Base-by-base conservation (phyloP, 2,113 vertebrate species). In the Anolis carolinensis region DNA sequence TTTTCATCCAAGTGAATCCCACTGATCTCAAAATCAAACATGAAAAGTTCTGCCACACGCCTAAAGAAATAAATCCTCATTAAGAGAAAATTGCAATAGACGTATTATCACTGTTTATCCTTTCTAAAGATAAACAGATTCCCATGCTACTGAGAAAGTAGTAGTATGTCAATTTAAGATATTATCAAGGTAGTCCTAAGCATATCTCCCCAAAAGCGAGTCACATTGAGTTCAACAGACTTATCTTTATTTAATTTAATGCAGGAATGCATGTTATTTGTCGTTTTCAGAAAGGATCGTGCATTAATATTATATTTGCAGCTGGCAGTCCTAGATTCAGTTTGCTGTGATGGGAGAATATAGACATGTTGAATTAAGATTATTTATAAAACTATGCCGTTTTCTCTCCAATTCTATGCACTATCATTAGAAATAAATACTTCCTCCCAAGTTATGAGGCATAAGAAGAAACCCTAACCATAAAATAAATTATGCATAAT, bases 11-110 rank as follows among this genome's bases (percentile, higher is more conserved):
- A 95, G 94, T 99, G 98, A 95, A 99, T 99, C 91, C 99, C 99
- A 94, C 99, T 99, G 93, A 99, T 99, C 93, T 99, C 98, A 96
- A 99, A 99, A 96, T 99, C 99, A 90, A 99, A 99, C 98, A 99
- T 97, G 93, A 99, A 99, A 87, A 99, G 96, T 93, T 99, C 98
- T 23, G 98, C 98, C 74, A 99, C 98, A 95, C 97, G 95, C 94
- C 99, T 99, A 89, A 67, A 93, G 95, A 62, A 95, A 90, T 77
- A 89, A 94, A 88, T 4, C 71, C 70, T 82, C 34, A 81, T 91
- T 96, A 92, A 94, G 92, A 95, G 62, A 20, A 86, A 70, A 88
- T 89, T 88, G 88, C 48, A 90, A 1, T 83, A 68, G 11, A 90
- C 84, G 39, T 75, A 81, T 34, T 25, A 81, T 75, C 89, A 93